Percentiles rank a stretch among this genome's conserved stretches.
These are phyloP conservation scores for Choloepus hoffmanni DNA, from an alignment of 2,113 vertebrate species.

Conservation along the genomic window DNA sequence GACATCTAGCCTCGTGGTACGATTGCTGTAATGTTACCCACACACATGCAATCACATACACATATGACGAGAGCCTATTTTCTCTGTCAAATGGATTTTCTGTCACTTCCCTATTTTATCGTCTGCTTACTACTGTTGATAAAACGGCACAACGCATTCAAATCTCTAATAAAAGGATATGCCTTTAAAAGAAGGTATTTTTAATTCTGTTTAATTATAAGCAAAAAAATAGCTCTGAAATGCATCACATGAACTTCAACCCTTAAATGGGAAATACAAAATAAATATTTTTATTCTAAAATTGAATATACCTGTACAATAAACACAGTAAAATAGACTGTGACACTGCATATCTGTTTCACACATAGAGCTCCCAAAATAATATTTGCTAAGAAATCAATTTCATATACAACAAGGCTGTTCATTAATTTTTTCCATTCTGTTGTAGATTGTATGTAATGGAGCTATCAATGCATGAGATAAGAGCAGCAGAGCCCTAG, in stretches of 20 bases:
- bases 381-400: slow-evolving; percentile 73
- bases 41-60: slow-evolving; percentile 57
- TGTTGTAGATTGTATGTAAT: background rate
- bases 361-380: background rate
- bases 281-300: slow-evolving; percentile 72
- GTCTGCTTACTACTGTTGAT: slow-evolving; percentile 60
- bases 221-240: slow-evolving; percentile 70
- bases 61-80: slow-evolving; percentile 70
- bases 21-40: slow-evolving; percentile 62
- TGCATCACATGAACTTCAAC: slow-evolving; percentile 71
- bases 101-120: slow-evolving; percentile 74
- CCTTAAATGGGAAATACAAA: slow-evolving; percentile 66
- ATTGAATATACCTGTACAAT: slow-evolving; percentile 70
- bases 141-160: slow-evolving; percentile 72
- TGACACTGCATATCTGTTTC: slow-evolving; percentile 65
- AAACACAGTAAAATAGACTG: slow-evolving; percentile 75
- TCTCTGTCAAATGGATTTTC: slow-evolving; percentile 84
- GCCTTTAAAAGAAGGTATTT: slow-evolving; percentile 77
- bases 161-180: slow-evolving; percentile 77
- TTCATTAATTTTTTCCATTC: slow-evolving; percentile 66
- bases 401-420: slow-evolving; percentile 65
- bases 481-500: background rate
- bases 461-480: background rate
- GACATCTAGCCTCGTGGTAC: slow-evolving; percentile 49
- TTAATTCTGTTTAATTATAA: slow-evolving; percentile 77